Evolutionary conservation across 53 echinoderm and acorn worm genomes (phyloP).

Genomic region (Antedon mediterranea): DNA sequence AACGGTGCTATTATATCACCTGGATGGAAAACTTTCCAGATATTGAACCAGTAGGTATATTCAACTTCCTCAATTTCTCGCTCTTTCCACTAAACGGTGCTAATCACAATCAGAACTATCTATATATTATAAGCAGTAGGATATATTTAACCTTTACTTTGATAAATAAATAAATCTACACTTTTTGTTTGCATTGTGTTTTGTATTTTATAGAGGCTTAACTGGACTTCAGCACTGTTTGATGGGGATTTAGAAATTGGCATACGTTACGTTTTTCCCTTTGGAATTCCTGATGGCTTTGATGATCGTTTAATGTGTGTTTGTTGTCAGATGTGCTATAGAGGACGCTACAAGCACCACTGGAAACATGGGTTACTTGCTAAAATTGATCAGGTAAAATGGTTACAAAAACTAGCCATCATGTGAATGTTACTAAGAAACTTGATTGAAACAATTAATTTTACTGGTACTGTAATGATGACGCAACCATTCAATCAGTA

Average conservation of each 20-base stretch:
- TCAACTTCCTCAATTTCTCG: too few relatives aligned
- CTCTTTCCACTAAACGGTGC: too few relatives aligned
- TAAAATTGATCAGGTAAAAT: slow-evolving; percentile 75
- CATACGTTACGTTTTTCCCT: slow-evolving; percentile 54
- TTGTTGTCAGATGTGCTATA: slow-evolving; percentile 16
- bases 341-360: slow-evolving; percentile 58
- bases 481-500: too few relatives aligned
- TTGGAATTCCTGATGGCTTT: slow-evolving; percentile 38
- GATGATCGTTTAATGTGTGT: slow-evolving; percentile 41
- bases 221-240: slow-evolving; percentile 87
- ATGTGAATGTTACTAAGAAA: too few relatives aligned
- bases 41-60: slow-evolving; percentile 78
- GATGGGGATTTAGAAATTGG: slow-evolving; percentile 66
- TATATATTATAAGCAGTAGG: too few relatives aligned
- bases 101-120: too few relatives aligned
- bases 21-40: slow-evolving; percentile 53
- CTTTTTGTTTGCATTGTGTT: too few relatives aligned
- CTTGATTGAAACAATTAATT: too few relatives aligned
- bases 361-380: slow-evolving; percentile 71
- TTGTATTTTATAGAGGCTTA: slow-evolving; percentile 40
- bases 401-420: background rate
- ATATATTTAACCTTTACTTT: too few relatives aligned
- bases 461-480: too few relatives aligned
- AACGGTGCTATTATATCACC: slow-evolving; percentile 47
- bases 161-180: too few relatives aligned